Percentiles rank a stretch among this genome's conserved stretches.
Conservation (phyloP, 1,140 invertebrate species). For the Camponotus pennsylvanicus region DNA sequence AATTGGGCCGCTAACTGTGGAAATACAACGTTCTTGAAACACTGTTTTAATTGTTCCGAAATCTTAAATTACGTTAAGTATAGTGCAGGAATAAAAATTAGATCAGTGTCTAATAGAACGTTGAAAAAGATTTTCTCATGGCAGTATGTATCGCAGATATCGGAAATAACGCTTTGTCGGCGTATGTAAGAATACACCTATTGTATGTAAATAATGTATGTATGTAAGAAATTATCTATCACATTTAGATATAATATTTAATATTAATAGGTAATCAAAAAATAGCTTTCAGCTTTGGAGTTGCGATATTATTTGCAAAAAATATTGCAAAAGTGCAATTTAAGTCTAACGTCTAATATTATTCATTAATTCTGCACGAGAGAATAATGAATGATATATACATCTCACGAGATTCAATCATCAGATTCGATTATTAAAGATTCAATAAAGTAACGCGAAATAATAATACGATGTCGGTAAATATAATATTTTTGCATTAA, state of each 20-base stretch:
- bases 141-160: conserved; percentile 47
- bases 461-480: not conserved
- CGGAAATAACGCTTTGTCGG: conserved; percentile 22
- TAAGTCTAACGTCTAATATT: conserved; percentile 37
- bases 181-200: conserved; percentile 1
- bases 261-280: conserved; percentile 47
- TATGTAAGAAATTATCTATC: not conserved
- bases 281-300: conserved; percentile 32
- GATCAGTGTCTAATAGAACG: not conserved
- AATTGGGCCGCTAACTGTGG: conserved; percentile 51
- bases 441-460: not conserved
- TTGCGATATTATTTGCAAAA: conserved; percentile 35
- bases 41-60: not conserved
- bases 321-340: conserved; percentile 40
- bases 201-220: too few species aligned
- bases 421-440: not conserved
- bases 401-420: not conserved
- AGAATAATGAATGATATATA: conserved; percentile 7
- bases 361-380: not conserved
- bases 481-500: not conserved
- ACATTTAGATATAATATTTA: conserved; percentile 39
- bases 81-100: conserved; percentile 16
- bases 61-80: conserved; percentile 31
- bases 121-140: conserved; percentile 22
- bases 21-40: conserved; percentile 23